A percentile compares a stretch with the other conserved stretches of the same genome.
phyloP scores from a whole-genome alignment of 2,888 invertebrate species.

The Charanyca ferruginea region DNA sequence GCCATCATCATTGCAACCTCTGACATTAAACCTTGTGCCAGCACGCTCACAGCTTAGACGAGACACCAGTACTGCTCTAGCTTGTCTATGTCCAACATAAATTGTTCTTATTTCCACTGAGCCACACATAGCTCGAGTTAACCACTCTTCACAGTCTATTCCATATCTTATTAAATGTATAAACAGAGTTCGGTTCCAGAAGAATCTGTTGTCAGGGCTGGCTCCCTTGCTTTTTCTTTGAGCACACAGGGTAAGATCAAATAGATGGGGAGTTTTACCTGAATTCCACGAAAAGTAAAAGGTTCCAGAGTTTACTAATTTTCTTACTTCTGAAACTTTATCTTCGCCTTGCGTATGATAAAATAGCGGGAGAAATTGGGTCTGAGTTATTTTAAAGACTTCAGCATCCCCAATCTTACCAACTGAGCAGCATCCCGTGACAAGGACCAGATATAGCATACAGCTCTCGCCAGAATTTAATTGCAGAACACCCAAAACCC shows the following conservation, averaged over 20 bases:
- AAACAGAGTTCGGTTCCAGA: constrained; percentile 99
- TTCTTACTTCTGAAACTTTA: constrained; percentile 93
- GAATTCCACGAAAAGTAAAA: constrained; percentile 98
- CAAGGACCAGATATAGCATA: constrained; percentile 96
- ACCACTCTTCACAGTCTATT: constrained; percentile 97
- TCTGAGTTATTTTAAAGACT: constrained; percentile 98
- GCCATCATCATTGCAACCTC: constrained; percentile 99
- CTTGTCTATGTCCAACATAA: constrained; percentile 99
- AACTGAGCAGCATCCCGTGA: constrained; percentile 98
- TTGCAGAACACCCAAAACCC: constrained; percentile 98
- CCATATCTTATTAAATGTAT: constrained; percentile 98
- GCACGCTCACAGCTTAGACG: constrained; percentile 99
- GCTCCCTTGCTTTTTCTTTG: constrained; percentile 96
- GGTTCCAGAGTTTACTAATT: constrained; percentile 98
- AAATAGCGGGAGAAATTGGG: constrained; percentile 96
- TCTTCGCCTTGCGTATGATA: constrained; percentile 92
- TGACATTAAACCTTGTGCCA: constrained; percentile 99
- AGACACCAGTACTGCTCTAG: constrained; percentile 98
- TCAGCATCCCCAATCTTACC: constrained; percentile 99
- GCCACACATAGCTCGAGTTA: constrained; percentile 99
- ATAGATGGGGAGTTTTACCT: constrained; percentile 88
- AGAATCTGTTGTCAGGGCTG: constrained; percentile 98
- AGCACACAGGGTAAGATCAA: constrained; percentile 98
- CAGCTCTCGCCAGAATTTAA: constrained; percentile 96
- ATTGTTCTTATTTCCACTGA: constrained; percentile 99